Conservation (phyloP, 1,140 invertebrate genomes). For the Hylyphantes graminicola region DNA sequence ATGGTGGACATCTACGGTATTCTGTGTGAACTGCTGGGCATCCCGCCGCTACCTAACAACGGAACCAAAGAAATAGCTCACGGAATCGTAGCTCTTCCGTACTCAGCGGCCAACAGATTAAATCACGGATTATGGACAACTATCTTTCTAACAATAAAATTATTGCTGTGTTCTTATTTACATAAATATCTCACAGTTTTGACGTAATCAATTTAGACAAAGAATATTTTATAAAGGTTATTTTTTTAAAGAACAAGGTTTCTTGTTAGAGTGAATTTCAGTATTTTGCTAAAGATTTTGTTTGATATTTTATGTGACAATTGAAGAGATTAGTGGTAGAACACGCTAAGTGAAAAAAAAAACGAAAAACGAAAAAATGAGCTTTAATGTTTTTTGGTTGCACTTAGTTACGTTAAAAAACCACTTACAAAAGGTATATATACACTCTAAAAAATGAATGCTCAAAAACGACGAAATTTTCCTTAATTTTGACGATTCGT, state of each 20-base stretch:
- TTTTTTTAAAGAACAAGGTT: neutral
- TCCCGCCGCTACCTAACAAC: slow-evolving; percentile 61
- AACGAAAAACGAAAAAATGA: no score
- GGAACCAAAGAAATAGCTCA: slow-evolving; percentile 49
- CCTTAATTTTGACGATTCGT: no score
- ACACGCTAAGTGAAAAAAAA: no score
- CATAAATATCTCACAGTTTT: neutral
- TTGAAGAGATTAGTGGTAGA: no score
- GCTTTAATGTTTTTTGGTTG: no score
- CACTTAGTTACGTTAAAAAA: no score
- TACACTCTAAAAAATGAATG: no score
- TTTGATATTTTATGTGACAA: no score
- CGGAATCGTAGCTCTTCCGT: slow-evolving; percentile 19
- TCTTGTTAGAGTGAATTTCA: neutral
- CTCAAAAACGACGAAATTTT: no score
- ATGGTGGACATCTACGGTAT: slow-evolving; percentile 63
- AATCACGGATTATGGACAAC: neutral
- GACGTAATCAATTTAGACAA: neutral
- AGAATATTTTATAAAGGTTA: no score
- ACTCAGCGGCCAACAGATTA: slow-evolving; percentile 1
- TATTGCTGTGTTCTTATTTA: neutral
- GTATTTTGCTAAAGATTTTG: no score
- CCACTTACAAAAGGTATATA: no score
- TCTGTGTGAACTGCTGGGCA: slow-evolving; percentile 59
- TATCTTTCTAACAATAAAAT: neutral